Evolutionary conservation across 2,797 vertebrate genomes (phyloP), one percentile per base, ranked within the genome.

Genomic region (Tinamus major): DNA sequence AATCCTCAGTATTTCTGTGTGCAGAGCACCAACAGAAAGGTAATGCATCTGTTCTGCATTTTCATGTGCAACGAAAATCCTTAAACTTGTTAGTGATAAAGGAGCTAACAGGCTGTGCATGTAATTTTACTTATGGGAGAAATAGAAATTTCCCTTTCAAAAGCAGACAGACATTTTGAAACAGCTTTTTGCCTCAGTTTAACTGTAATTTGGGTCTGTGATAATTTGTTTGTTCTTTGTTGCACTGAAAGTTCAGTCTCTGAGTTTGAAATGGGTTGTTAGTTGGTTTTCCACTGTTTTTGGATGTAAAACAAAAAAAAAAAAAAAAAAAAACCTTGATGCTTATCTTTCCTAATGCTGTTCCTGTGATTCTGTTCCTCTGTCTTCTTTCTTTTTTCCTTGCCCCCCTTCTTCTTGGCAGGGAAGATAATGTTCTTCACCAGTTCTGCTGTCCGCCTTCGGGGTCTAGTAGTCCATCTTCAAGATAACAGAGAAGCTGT

Each of bases 381-480:
- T 96, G 87, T 95, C 84, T 93, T 42, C 23, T 29, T 19, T 31
- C 41, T 18, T 89, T 76, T 82, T 83, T 91, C 91, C 89, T 91
- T 92, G 55, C 89, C 90, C 89, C 41, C 89, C 44, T 80, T 94
- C 90, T 97, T 96, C 97, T 95, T 92, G 96, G 95, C 97, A 96
- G 97, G 94, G 96, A 97, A 92, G 96, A 97, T 90, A 90, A 93
- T 87, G 87, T 96, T 95, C 96, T 97, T 87, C 97, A 97, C 96
- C 97, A 96, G 90, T 97, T 98, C 96, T 98, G 95, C 96, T 98
- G 96, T 94, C 97, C 95, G 12, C 96, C 98, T 90, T 98, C 95
- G 82, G 97, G 97, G 93, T 97, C 96, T 96, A 96, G 97, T 95
- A 98, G 96, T 90, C 97, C 97, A 88, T 97, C 96, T 84, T 98